A percentile compares a stretch with the other conserved stretches of the same genome.
Conservation (phyloP, 2,888 invertebrate genomes). For the Carterocephalus palaemon region DNA sequence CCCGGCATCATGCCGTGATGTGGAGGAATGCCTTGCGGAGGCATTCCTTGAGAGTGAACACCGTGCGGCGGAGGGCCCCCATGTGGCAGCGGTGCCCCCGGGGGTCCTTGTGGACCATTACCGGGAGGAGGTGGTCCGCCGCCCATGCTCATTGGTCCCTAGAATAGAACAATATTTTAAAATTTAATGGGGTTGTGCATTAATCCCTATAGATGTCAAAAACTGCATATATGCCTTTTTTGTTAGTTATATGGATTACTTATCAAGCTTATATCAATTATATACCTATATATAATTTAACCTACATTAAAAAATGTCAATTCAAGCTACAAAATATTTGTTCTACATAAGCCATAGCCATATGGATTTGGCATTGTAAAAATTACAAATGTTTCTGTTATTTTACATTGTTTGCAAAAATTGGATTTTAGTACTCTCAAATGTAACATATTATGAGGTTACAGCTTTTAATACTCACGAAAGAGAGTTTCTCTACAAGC, state of each 20-base stretch:
- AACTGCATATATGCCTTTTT: constrained; percentile 24
- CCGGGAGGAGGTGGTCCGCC: constrained; percentile 60
- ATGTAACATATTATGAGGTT: constrained; percentile 50
- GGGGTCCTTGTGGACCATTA: constrained; percentile 51
- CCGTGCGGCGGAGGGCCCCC: constrained; percentile 64
- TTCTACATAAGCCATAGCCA: constrained; percentile 35
- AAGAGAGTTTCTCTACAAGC: constrained; percentile 46
- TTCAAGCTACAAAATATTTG: no score
- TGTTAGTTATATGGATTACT: neutral
- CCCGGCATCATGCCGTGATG: constrained; percentile 63
- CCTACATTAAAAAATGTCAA: no score
- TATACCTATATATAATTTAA: no score
- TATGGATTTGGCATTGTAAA: constrained; percentile 26
- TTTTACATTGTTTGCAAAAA: constrained; percentile 9
- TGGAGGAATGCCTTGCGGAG: constrained; percentile 55
- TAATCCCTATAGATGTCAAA: no score
- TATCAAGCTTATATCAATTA: neutral
- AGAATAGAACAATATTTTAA: constrained; percentile 17
- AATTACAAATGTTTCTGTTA: constrained; percentile 11
- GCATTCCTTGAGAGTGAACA: constrained; percentile 59
- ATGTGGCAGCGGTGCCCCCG: constrained; percentile 46
- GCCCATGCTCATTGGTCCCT: constrained; percentile 68
- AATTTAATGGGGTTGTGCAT: no score
- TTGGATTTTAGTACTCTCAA: constrained; percentile 21
- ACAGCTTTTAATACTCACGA: constrained; percentile 57